Conservation (phyloP, 2,797 vertebrate genomes). For the Arvicola amphibius region DNA sequence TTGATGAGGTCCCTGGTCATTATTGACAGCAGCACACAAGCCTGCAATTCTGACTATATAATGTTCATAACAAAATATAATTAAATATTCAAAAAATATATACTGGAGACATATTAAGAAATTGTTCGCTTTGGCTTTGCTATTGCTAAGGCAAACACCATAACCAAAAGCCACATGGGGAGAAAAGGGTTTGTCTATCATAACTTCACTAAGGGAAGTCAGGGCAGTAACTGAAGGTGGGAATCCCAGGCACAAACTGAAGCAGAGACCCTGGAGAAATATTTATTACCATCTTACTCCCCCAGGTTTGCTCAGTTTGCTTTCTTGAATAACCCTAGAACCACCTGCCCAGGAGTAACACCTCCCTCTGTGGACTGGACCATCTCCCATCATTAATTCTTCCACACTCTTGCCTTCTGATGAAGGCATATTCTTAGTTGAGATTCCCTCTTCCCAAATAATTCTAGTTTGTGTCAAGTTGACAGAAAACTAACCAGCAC, state of each 20-base stretch:
- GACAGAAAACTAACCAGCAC: not conserved
- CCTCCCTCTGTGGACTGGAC: not conserved
- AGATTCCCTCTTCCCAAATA: not conserved
- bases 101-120: slow-evolving; percentile 52
- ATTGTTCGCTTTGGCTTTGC: not conserved
- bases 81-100: not conserved
- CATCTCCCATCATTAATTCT: too few relatives aligned
- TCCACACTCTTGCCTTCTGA: too few relatives aligned
- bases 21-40: not conserved
- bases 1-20: not conserved
- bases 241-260: not conserved
- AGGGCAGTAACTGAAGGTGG: not conserved
- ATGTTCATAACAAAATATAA: not conserved
- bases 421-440: not conserved
- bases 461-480: not conserved
- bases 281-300: not conserved
- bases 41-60: not conserved
- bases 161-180: not conserved
- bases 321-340: not conserved
- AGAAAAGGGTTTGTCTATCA: not conserved
- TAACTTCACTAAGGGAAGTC: not conserved
- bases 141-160: not conserved
- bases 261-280: not conserved
- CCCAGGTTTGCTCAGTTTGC: not conserved
- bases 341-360: not conserved